Conservation (phyloP, 2,888 invertebrate genomes). For the Phania funesta region DNA sequence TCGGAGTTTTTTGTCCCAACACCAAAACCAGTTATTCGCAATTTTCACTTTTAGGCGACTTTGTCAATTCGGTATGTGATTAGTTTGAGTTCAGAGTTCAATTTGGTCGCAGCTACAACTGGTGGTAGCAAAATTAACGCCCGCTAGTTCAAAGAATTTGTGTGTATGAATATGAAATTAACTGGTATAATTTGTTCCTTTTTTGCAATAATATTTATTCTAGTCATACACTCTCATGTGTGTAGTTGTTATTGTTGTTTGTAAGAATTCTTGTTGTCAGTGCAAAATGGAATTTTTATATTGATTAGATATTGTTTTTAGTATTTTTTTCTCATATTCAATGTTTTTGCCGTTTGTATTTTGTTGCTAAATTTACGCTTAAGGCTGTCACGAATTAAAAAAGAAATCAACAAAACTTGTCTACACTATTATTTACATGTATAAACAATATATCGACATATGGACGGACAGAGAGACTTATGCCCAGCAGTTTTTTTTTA, state of each 20-base stretch:
- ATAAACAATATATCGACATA: slow-evolving; percentile 28
- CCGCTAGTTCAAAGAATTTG: slow-evolving; percentile 23
- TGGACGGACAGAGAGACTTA: not conserved
- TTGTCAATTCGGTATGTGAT: slow-evolving; percentile 49
- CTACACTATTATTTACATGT: slow-evolving; percentile 47
- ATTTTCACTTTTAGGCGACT: slow-evolving; percentile 21
- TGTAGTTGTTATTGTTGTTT: not conserved
- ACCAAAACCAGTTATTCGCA: slow-evolving; percentile 32
- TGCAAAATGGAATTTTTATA: slow-evolving; percentile 48
- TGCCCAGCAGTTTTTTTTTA: not conserved
- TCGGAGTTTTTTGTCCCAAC: not conserved
- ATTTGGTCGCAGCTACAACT: slow-evolving; percentile 9
- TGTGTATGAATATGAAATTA: not conserved
- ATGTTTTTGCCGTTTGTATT: not conserved
- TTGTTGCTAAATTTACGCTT: slow-evolving; percentile 56
- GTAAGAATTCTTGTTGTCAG: slow-evolving; percentile 22
- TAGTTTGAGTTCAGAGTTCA: slow-evolving; percentile 64
- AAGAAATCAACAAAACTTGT: slow-evolving; percentile 46
- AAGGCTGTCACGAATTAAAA: slow-evolving; percentile 58
- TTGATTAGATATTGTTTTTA: slow-evolving; percentile 59
- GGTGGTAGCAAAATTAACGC: slow-evolving; percentile 50
- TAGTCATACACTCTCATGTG: not conserved
- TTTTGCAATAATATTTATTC: slow-evolving; percentile 6
- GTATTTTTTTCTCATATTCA: slow-evolving; percentile 12
- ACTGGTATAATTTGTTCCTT: not conserved